Evolutionary conservation across 2,113 vertebrate species (phyloP).

Genomic region (Aptenodytes patagonicus): DNA sequence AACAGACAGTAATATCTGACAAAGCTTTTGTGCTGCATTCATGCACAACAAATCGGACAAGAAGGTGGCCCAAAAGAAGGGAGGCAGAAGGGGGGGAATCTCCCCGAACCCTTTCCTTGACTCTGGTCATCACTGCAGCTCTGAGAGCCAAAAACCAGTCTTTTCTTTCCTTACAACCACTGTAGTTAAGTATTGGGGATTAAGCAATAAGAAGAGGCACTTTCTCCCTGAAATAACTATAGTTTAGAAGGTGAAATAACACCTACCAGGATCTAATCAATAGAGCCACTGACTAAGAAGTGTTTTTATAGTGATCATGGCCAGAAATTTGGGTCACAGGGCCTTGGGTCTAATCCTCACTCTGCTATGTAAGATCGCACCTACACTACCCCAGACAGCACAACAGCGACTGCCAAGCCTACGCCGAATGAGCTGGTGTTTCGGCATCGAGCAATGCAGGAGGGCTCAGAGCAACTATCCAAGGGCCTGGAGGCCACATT

Average conservation of each 20-base stretch:
- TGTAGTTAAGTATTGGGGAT: neutral
- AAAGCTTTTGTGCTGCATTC: neutral
- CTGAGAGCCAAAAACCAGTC: neutral
- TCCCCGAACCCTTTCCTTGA: neutral
- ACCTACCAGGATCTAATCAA: neutral
- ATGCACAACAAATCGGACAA: neutral
- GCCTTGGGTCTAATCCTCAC: neutral
- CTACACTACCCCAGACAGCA: neutral
- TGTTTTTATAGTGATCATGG: neutral
- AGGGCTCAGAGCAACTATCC: neutral
- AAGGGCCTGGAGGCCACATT: neutral
- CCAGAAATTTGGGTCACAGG: neutral
- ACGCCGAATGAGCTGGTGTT: fast-evolving
- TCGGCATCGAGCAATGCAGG: neutral
- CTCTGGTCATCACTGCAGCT: neutral
- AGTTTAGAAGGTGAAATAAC: neutral
- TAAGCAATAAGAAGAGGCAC: neutral
- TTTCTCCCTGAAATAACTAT: neutral
- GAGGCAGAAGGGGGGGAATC: neutral
- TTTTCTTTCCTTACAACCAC: neutral
- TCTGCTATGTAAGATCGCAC: neutral
- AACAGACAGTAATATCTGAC: neutral
- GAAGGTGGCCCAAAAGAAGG: neutral
- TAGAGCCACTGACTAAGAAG: neutral
- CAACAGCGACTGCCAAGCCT: neutral